These are phyloP conservation scores for Penaeus monodon DNA, from an alignment of 2,888 invertebrate species.

Conservation along the genomic window DNA sequence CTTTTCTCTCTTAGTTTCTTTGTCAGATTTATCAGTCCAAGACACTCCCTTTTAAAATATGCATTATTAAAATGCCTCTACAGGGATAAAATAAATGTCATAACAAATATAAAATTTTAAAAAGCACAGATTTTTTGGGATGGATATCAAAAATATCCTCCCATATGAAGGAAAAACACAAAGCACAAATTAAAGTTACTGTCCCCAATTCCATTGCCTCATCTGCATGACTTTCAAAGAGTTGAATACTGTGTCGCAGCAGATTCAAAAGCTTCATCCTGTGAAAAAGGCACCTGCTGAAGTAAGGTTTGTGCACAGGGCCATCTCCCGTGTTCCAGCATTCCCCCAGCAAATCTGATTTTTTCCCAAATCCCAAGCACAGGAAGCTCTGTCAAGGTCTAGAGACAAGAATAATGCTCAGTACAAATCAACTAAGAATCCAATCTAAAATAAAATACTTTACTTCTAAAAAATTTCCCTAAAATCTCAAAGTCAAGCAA, in stretches of 20 bases:
- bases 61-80: no score
- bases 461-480: no score
- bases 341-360: constrained; percentile 72
- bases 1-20: no score
- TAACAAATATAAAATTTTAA: no score
- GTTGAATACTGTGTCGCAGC: constrained; percentile 81
- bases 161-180: neutral
- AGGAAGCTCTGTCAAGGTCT: constrained; percentile 79
- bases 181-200: constrained; percentile 18
- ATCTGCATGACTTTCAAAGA: constrained; percentile 77
- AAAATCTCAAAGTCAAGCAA: no score
- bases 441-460: no score
- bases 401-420: constrained; percentile 65
- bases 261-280: constrained; percentile 74
- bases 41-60: no score
- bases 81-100: no score
- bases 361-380: constrained; percentile 75
- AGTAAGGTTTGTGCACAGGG: constrained; percentile 66
- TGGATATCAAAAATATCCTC: neutral
- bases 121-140: neutral
- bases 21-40: no score
- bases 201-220: constrained; percentile 77
- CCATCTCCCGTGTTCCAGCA: constrained; percentile 68
- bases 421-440: no score
- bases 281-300: constrained; percentile 72